A percentile compares a stretch with the other conserved stretches of the same genome.
Evolutionary conservation across 2,888 invertebrate species (phyloP).

Genomic region (Orthosia cruda): DNA sequence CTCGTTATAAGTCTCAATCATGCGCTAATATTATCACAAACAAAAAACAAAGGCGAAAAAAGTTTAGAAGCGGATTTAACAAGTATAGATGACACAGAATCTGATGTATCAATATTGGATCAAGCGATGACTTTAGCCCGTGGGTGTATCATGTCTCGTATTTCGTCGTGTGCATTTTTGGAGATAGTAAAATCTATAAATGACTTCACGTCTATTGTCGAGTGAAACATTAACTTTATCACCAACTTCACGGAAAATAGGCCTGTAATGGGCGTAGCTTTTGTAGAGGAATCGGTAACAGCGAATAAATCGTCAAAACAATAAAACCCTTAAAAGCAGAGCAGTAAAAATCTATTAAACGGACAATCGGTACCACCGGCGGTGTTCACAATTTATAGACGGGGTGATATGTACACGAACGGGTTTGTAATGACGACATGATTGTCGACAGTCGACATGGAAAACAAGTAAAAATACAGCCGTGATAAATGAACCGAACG

Average conservation of each 20-base stretch:
- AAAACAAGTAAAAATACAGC: conserved; percentile 89
- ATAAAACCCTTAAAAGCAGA: conserved; percentile 76
- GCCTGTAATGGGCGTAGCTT: conserved; percentile 55
- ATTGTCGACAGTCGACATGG: conserved; percentile 89
- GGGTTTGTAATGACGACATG: conserved; percentile 90
- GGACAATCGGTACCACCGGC: conserved; percentile 85
- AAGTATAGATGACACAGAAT: conserved; percentile 85
- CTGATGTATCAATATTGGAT: conserved; percentile 85
- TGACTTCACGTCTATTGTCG: conserved; percentile 10
- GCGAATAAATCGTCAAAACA: conserved; percentile 71
- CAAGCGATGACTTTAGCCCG: conserved; percentile 77
- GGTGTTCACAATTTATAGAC: conserved; percentile 90
- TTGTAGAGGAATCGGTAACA: conserved; percentile 66
- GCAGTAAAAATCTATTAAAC: conserved; percentile 88
- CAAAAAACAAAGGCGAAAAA: conserved; percentile 85
- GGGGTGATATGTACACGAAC: conserved; percentile 85
- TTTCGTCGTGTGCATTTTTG: conserved; percentile 44
- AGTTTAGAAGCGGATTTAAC: conserved; percentile 88
- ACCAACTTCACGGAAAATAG: conserved; percentile 56
- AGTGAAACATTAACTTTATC: conserved; percentile 61
- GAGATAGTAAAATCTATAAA: conserved; percentile 43
- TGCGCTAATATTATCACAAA: conserved; percentile 89
- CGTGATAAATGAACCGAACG: conserved; percentile 85
- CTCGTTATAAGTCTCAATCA: conserved; percentile 89
- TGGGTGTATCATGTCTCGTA: conserved; percentile 51